Evolutionary conservation across 2,797 vertebrate genomes (phyloP).

Genomic region (Manis crassicaudata): DNA sequence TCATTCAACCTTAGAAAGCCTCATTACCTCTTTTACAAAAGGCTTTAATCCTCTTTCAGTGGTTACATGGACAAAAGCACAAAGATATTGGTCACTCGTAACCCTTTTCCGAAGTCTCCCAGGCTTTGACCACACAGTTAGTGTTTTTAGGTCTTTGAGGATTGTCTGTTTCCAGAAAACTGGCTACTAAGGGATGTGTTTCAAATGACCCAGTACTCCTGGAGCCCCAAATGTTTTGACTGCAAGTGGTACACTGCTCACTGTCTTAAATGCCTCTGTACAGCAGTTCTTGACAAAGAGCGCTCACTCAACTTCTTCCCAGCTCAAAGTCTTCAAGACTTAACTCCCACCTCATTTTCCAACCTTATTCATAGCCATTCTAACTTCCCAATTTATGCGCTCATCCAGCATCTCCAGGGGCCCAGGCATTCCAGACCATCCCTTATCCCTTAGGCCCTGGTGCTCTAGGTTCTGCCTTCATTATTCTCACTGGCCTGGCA

Average conservation of each 20-base stretch:
- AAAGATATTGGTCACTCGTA: conserved; percentile 58
- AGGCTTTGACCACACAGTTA: conserved; percentile 23
- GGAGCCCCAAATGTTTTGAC: neutral
- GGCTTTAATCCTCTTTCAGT: conserved; percentile 29
- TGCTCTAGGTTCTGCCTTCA: neutral
- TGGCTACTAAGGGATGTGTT: neutral
- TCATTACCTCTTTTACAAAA: conserved; percentile 68
- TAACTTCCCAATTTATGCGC: neutral
- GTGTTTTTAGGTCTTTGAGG: neutral
- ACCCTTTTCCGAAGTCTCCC: conserved; percentile 52
- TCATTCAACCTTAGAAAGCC: conserved; percentile 43
- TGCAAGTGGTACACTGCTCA: neutral
- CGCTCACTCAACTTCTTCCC: neutral
- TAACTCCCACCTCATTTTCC: neutral
- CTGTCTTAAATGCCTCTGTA: neutral
- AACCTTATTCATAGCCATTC: neutral
- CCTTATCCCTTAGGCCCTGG: neutral
- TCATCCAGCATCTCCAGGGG: neutral
- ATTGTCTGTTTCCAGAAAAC: neutral
- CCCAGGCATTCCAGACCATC: neutral
- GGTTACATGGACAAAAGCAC: conserved; percentile 13
- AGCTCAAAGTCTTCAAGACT: neutral
- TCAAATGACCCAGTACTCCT: neutral
- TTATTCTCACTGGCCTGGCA: neutral
- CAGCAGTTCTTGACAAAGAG: neutral